Percentiles rank a stretch among this genome's conserved stretches.
phyloP scores from a whole-genome alignment of 2,888 invertebrate species.

The Caenorhabditis uteleia region DNA sequence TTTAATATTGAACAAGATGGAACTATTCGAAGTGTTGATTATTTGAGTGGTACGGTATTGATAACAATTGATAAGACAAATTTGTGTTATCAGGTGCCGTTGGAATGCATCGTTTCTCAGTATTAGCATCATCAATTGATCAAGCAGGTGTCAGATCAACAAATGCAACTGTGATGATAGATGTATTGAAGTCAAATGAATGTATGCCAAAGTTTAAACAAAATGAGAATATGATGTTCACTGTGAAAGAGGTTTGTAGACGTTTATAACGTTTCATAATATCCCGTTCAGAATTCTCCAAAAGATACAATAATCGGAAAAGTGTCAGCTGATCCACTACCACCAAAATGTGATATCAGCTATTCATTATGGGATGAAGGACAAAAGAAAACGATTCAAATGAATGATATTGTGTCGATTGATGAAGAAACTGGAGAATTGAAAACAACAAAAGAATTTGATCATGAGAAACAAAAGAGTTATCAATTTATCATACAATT shows the following conservation, averaged over 20 bases:
- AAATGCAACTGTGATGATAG: slow-evolving; percentile 27
- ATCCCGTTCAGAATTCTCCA: slow-evolving; percentile 14
- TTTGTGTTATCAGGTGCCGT: slow-evolving; percentile 8
- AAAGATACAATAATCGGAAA: slow-evolving; percentile 33
- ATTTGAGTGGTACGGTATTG: slow-evolving; percentile 13
- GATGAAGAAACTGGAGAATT: slow-evolving; percentile 37
- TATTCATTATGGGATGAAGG: slow-evolving; percentile 3
- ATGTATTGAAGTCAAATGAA: slow-evolving; percentile 34
- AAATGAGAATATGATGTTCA: slow-evolving; percentile 37
- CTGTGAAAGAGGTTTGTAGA: slow-evolving; percentile 29
- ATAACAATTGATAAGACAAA: neutral
- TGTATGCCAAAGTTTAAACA: slow-evolving; percentile 36
- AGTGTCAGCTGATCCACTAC: slow-evolving; percentile 12
- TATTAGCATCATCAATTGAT: slow-evolving; percentile 22
- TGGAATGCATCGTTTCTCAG: slow-evolving; percentile 30
- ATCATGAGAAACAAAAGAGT: slow-evolving; percentile 30
- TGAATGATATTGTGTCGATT: slow-evolving; percentile 11
- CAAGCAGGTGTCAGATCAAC: slow-evolving; percentile 24
- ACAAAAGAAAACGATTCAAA: neutral
- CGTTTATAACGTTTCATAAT: neutral
- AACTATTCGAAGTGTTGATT: slow-evolving; percentile 22
- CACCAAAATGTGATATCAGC: slow-evolving; percentile 14
- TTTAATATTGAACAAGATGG: slow-evolving; percentile 27
- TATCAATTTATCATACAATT: slow-evolving; percentile 20
- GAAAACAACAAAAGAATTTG: slow-evolving; percentile 27